Percentiles rank a stretch among this genome's conserved stretches.
These are phyloP conservation scores for Mesitornis unicolor DNA, from an alignment of 2,113 vertebrate genomes.

Conservation along the genomic window DNA sequence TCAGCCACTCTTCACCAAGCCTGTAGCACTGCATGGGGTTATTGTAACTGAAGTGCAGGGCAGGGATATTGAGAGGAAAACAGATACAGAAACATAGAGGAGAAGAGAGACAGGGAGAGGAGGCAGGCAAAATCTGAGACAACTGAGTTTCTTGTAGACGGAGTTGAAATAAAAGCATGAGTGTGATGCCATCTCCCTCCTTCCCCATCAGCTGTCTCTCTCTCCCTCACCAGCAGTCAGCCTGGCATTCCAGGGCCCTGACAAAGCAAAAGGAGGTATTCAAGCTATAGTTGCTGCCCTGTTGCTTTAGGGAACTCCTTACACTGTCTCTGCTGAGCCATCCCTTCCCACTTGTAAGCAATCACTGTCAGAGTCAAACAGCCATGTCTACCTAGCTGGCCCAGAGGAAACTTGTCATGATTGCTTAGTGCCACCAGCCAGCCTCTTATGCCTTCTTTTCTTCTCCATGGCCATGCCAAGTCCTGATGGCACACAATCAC, in stretches of 20 bases:
- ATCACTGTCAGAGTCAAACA: not conserved
- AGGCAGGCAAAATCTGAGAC: not conserved
- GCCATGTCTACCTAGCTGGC: not conserved
- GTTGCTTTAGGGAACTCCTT: not conserved
- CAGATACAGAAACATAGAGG: not conserved
- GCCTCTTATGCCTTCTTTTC: not conserved
- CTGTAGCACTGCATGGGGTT: too few relatives aligned
- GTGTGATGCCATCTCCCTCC: not conserved
- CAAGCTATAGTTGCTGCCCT: not conserved
- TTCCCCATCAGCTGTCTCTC: not conserved
- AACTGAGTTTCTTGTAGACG: not conserved
- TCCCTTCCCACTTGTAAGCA: not conserved
- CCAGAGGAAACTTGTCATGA: not conserved
- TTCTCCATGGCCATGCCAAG: not conserved
- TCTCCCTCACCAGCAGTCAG: not conserved
- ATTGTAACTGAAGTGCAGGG: too few relatives aligned
- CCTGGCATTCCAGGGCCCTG: not conserved
- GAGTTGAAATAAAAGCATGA: not conserved
- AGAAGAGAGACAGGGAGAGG: not conserved
- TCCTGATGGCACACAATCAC: not conserved
- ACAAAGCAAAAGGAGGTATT: not conserved
- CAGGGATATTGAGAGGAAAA: not conserved
- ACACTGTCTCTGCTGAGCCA: not conserved
- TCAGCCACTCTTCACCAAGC: too few relatives aligned
- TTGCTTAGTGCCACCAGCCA: not conserved